A percentile compares a stretch with the other conserved stretches of the same genome.
Evolutionary conservation across 2,888 invertebrate species (phyloP).

Genomic region (Amiota minor): DNA sequence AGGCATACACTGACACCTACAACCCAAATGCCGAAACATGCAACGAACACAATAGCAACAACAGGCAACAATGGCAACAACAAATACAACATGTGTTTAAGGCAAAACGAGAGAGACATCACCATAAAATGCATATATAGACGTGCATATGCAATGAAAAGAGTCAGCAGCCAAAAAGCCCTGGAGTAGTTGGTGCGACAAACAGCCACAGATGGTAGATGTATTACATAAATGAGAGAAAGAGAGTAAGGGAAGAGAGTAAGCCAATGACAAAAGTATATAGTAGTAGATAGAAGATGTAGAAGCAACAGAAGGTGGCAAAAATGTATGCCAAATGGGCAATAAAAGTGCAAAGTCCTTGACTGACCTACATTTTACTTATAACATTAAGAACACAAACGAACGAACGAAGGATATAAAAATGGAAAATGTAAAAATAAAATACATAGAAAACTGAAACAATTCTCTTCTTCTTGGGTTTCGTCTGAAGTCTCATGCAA

Average conservation of each 20-base stretch:
- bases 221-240: constrained; percentile 40
- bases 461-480: too few relatives aligned
- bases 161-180: too few relatives aligned
- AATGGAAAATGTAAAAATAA: constrained; percentile 4
- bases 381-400: constrained; percentile 5
- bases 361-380: constrained; percentile 55
- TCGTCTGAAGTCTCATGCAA: too few relatives aligned
- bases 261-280: not conserved
- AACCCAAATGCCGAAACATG: not conserved
- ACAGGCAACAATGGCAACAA: constrained; percentile 7
- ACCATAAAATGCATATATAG: too few relatives aligned
- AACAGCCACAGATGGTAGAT: not conserved
- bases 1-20: not conserved
- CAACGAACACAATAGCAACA: not conserved
- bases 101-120: too few relatives aligned
- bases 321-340: constrained; percentile 50
- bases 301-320: constrained; percentile 30
- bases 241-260: constrained; percentile 35
- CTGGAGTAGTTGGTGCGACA: too few relatives aligned
- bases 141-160: too few relatives aligned
- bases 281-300: not conserved
- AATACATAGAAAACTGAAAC: not conserved
- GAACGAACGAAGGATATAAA: not conserved
- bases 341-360: constrained; percentile 59
- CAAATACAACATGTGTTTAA: constrained; percentile 8